Evolutionary conservation across 2,888 invertebrate species (phyloP).

Genomic region (Pomacea canaliculata): DNA sequence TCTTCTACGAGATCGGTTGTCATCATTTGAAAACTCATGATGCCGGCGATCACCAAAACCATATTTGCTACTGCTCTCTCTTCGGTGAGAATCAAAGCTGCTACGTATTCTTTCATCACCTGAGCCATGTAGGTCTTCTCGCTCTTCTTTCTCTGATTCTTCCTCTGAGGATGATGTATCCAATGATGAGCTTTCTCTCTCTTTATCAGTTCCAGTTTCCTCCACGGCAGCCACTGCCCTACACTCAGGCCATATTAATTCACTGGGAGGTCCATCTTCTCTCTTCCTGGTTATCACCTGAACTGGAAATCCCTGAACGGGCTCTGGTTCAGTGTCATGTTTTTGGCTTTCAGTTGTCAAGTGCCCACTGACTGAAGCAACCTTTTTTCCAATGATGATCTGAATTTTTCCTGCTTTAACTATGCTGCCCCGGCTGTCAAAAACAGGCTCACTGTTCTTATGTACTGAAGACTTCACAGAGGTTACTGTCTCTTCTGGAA

Average conservation of each 20-base stretch:
- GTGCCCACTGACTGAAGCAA: not conserved
- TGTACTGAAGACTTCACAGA: no score
- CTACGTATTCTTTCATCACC: not conserved
- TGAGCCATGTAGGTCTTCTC: constrained; percentile 1
- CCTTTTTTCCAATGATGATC: constrained; percentile 21
- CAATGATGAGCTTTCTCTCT: constrained; percentile 8
- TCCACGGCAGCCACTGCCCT: constrained; percentile 21
- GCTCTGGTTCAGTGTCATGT: not conserved
- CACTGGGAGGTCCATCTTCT: constrained; percentile 20
- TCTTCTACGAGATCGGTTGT: not conserved
- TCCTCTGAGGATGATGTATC: not conserved
- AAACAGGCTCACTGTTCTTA: no score
- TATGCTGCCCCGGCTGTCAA: not conserved
- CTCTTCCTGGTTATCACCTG: constrained; percentile 31
- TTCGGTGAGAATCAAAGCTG: not conserved
- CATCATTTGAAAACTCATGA: constrained; percentile 25
- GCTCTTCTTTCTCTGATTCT: constrained; percentile 3
- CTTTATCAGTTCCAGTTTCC: constrained; percentile 19
- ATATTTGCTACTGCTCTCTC: not conserved
- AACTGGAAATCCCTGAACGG: constrained; percentile 30
- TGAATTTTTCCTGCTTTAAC: constrained; percentile 17
- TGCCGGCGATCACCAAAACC: constrained; percentile 25
- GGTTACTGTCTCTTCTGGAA: no score
- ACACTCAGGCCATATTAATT: constrained; percentile 32
- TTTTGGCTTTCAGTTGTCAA: not conserved